Conservation (phyloP, 2,797 vertebrate species). For the Halcyon smyrnensis region DNA sequence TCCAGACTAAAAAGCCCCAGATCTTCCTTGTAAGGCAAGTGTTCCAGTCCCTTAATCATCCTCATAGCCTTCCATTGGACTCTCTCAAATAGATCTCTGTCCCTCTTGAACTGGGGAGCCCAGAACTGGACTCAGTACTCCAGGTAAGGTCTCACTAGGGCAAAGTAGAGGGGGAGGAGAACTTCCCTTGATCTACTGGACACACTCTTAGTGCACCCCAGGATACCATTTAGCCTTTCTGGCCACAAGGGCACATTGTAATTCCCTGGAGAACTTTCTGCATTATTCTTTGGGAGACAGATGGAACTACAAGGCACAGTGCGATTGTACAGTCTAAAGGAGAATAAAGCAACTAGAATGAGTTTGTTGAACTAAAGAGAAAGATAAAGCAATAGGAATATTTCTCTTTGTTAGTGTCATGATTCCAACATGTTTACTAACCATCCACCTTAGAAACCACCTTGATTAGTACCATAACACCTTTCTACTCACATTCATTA, state of each 20-base stretch:
- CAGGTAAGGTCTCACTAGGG: no score
- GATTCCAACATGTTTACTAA: constrained; percentile 45
- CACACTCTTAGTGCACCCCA: no score
- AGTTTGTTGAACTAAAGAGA: constrained; percentile 65
- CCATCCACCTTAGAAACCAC: neutral
- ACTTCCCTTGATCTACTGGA: no score
- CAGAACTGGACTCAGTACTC: no score
- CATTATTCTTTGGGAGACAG: constrained; percentile 23
- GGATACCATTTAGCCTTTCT: no score
- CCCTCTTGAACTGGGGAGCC: no score
- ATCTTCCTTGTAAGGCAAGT: no score
- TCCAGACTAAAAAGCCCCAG: no score
- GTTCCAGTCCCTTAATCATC: no score
- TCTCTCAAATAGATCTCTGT: no score
- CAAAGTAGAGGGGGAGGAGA: no score
- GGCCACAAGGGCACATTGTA: neutral
- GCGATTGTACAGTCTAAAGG: neutral
- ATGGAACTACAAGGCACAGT: neutral
- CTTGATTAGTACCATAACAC: constrained; percentile 6
- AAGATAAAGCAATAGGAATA: constrained; percentile 59
- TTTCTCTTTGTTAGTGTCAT: constrained; percentile 63
- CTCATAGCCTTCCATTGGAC: no score
- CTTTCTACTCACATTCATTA: neutral
- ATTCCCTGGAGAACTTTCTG: constrained; percentile 18
- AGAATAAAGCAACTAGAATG: constrained; percentile 59